A percentile compares a stretch with the other conserved stretches of the same genome.
These are phyloP conservation scores for Australoheros scitulus DNA, from an alignment of 2,113 vertebrate species.

Conservation along the genomic window DNA sequence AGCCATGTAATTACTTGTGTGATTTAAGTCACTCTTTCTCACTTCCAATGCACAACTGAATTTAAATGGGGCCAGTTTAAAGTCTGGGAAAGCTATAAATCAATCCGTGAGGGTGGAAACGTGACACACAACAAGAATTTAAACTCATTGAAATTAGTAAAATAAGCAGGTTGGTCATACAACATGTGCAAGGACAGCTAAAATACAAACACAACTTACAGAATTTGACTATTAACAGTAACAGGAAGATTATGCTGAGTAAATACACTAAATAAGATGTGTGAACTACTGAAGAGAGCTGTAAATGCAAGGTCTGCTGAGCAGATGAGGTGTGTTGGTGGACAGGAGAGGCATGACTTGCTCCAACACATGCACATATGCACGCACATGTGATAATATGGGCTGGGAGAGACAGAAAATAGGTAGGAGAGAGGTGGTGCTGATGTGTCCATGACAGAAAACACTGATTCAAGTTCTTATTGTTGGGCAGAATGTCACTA, in stretches of 20 bases:
- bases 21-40: not conserved
- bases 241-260: not conserved
- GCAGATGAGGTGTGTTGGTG: not conserved
- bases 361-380: not conserved
- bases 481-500: not conserved
- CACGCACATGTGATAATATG: not conserved
- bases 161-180: not conserved
- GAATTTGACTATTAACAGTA: not conserved
- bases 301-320: constrained; percentile 7
- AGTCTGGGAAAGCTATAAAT: not conserved
- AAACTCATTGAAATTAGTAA: not conserved
- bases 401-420: not conserved
- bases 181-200: not conserved
- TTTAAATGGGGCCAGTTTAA: not conserved
- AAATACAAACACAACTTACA: not conserved
- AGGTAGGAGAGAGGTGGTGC: not conserved
- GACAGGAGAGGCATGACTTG: constrained; percentile 12
- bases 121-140: not conserved
- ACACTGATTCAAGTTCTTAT: not conserved
- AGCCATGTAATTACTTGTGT: not conserved
- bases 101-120: not conserved
- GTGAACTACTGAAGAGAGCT: not conserved
- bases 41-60: not conserved
- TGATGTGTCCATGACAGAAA: not conserved
- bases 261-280: not conserved